phyloP scores from a whole-genome alignment of 92 coral and sea anemone genomes.

The Epizoanthus stellaris region DNA sequence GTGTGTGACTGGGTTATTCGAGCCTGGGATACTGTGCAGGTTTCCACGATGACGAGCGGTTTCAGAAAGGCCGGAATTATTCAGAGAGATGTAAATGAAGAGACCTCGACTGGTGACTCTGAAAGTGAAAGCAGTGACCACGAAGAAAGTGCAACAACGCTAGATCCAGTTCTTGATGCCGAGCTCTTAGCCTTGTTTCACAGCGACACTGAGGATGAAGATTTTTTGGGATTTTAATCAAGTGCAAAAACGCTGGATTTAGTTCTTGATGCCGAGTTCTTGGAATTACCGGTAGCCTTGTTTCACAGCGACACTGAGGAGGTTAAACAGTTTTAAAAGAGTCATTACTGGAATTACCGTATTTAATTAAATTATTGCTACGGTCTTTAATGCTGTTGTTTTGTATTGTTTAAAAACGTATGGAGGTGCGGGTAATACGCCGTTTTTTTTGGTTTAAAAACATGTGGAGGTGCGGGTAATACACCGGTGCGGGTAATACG shows the following conservation, averaged over 20 bases:
- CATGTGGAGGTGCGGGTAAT: no score
- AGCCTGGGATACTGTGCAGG: constrained; percentile 56
- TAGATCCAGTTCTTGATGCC: constrained; percentile 46
- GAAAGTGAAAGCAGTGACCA: constrained; percentile 30
- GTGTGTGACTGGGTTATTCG: constrained; percentile 47
- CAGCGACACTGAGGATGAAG: constrained; percentile 42
- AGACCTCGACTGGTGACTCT: not conserved
- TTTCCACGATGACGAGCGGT: constrained; percentile 41
- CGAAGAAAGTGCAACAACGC: constrained; percentile 30
- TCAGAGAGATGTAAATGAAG: no score
- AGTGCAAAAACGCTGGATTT: constrained; percentile 18
- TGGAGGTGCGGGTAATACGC: no score
- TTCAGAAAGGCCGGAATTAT: constrained; percentile 57
- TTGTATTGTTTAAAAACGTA: no score
- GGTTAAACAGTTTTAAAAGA: not conserved
- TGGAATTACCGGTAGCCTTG: not conserved
- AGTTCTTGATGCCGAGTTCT: constrained; percentile 24
- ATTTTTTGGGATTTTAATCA: constrained; percentile 36
- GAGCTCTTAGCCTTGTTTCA: constrained; percentile 38
- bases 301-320: constrained; percentile 46
- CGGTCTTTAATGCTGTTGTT: no score
- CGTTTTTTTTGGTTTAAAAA: no score
- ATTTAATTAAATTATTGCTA: no score
- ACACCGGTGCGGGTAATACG: no score
- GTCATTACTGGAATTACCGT: no score